phyloP scores from a whole-genome alignment of 2,797 vertebrate species.

The Poecilia picta region DNA sequence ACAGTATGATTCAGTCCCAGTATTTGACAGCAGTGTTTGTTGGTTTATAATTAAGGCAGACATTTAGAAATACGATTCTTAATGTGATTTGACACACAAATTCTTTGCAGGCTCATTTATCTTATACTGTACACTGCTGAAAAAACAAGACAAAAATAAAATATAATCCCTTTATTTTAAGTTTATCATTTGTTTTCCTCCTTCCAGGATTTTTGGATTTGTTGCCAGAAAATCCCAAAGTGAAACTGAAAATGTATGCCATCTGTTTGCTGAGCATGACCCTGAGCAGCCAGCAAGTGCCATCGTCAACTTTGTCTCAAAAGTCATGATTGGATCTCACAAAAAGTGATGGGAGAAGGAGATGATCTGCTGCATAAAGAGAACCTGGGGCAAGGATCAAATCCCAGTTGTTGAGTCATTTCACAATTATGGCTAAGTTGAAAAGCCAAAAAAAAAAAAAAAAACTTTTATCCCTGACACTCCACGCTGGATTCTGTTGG shows the following conservation, averaged over 20 bases:
- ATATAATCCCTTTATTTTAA: not conserved
- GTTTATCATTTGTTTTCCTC: not conserved
- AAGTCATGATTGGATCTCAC: slow-evolving; percentile 96
- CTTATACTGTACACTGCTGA: not conserved
- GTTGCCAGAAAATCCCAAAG: slow-evolving; percentile 93
- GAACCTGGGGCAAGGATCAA: slow-evolving; percentile 4
- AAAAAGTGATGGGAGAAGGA: slow-evolving; percentile 78
- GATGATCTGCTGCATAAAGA: not conserved
- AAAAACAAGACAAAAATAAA: not conserved
- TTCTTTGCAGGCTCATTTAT: not conserved
- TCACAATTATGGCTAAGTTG: not conserved
- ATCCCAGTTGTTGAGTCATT: not conserved
- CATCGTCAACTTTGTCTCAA: slow-evolving; percentile 98
- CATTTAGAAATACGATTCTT: not conserved
- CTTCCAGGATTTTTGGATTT: slow-evolving; percentile 92
- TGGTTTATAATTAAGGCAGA: not conserved
- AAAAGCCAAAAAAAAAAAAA: slow-evolving; percentile 10
- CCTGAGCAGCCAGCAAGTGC: slow-evolving; percentile 96
- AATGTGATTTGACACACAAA: not conserved
- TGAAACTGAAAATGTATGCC: slow-evolving; percentile 92
- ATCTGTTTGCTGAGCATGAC: slow-evolving; percentile 95
- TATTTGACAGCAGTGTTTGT: not conserved
- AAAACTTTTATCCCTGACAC: slow-evolving; percentile 12
- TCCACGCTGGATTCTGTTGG: slow-evolving; percentile 16
- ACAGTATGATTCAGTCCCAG: not conserved